Conservation (phyloP, 2,888 invertebrate genomes). For the Mantis religiosa region DNA sequence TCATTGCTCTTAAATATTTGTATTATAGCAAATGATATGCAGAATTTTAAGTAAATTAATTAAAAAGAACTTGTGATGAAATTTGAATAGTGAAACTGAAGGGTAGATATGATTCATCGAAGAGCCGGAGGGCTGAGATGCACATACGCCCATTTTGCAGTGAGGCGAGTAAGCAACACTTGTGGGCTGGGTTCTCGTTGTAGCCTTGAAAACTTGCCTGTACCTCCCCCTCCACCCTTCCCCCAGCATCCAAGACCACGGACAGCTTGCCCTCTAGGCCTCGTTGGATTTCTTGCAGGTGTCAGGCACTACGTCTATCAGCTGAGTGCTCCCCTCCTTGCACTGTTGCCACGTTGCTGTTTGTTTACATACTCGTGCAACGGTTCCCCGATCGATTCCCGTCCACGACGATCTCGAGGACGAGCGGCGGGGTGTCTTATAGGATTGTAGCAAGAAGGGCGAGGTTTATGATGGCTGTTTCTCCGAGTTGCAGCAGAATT, state of each 20-base stretch:
- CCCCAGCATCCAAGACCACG: neutral
- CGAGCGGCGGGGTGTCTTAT: neutral
- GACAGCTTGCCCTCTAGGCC: neutral
- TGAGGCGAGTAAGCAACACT: neutral
- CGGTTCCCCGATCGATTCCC: neutral
- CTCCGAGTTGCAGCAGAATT: neutral
- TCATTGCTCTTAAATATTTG: too few relatives aligned
- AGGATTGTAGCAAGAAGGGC: neutral
- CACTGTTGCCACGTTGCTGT: neutral
- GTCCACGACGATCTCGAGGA: neutral
- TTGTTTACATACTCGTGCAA: neutral
- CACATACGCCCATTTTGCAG: neutral
- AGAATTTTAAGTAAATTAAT: too few relatives aligned
- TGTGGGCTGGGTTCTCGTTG: neutral
- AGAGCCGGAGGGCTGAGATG: neutral
- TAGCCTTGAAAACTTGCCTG: neutral
- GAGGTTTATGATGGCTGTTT: neutral
- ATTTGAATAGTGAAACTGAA: too few relatives aligned
- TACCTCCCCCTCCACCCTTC: neutral
- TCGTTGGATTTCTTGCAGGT: neutral
- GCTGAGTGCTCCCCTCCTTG: neutral
- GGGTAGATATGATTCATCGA: too few relatives aligned
- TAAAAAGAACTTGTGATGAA: too few relatives aligned
- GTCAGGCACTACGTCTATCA: neutral
- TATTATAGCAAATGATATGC: too few relatives aligned